A percentile compares a stretch with the other conserved stretches of the same genome.
phyloP scores from a whole-genome alignment of 2,797 vertebrate species.

The Ispidina lecontei region DNA sequence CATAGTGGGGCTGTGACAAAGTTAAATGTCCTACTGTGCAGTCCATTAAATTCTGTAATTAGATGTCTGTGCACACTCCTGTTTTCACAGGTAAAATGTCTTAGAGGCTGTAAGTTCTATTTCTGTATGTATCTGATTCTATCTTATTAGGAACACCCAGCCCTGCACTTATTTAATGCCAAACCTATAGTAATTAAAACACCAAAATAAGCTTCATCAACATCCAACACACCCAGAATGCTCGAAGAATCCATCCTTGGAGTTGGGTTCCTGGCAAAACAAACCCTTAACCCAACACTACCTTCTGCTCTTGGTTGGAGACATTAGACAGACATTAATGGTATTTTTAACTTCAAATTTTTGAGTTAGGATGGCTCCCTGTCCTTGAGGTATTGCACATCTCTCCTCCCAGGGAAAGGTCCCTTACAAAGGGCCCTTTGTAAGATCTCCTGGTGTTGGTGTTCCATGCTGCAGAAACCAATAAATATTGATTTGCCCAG shows the following conservation, averaged over 20 bases:
- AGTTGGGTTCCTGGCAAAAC: neutral
- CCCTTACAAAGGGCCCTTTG: neutral
- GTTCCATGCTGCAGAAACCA: neutral
- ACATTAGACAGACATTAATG: neutral
- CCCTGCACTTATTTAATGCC: neutral
- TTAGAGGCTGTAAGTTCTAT: neutral
- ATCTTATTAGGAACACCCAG: neutral
- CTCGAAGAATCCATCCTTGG: neutral
- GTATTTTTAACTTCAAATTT: neutral
- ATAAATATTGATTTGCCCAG: neutral
- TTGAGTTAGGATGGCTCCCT: neutral
- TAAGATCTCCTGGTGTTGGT: neutral
- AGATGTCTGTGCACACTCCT: neutral
- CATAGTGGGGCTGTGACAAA: neutral
- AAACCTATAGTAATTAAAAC: neutral
- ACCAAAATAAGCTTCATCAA: neutral
- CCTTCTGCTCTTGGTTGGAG: neutral
- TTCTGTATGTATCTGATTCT: neutral
- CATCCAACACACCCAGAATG: fast-evolving
- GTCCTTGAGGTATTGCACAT: neutral
- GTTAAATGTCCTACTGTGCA: neutral
- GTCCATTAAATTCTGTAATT: neutral
- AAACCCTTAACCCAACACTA: too few relatives aligned
- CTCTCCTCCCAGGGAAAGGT: neutral
- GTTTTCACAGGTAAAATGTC: neutral